Conservation (phyloP, 2,888 invertebrate genomes). For the Lacanobia wlatinum region DNA sequence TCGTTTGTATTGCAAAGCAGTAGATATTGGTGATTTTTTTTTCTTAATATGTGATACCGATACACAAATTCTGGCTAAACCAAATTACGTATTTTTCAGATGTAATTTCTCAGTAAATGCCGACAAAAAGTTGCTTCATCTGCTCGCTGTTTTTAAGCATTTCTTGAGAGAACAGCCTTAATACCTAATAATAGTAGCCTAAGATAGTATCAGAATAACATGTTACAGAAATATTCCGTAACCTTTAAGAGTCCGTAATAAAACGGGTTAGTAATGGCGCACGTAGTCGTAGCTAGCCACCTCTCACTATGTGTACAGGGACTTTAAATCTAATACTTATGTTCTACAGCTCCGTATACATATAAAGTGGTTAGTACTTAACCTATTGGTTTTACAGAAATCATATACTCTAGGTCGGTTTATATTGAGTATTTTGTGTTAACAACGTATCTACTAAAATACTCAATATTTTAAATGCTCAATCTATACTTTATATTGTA, state of each 20-base stretch:
- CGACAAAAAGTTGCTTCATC: too few relatives aligned
- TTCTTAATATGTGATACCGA: too few relatives aligned
- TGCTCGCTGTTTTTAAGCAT: too few relatives aligned
- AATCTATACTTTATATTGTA: too few relatives aligned
- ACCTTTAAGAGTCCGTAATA: conserved; percentile 21
- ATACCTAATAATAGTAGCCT: neutral
- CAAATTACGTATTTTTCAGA: too few relatives aligned
- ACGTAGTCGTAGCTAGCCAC: neutral
- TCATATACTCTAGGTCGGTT: neutral
- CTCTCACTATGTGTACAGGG: conserved; percentile 20
- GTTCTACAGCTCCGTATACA: conserved; percentile 10
- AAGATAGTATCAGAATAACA: neutral
- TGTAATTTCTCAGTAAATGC: too few relatives aligned
- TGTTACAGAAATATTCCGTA: conserved; percentile 5
- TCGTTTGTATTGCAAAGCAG: too few relatives aligned
- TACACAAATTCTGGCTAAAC: too few relatives aligned
- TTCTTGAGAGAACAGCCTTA: too few relatives aligned
- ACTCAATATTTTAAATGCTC: too few relatives aligned
- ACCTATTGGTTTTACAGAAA: neutral
- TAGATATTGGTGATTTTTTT: too few relatives aligned
- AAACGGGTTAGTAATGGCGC: conserved; percentile 33
- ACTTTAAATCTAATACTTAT: conserved; percentile 39
- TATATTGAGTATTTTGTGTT: neutral
- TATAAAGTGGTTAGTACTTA: conserved; percentile 21
- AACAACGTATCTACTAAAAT: too few relatives aligned